These are phyloP conservation scores for Tadarida brasiliensis DNA, from an alignment of 2,797 vertebrate species.

Conservation along the genomic window DNA sequence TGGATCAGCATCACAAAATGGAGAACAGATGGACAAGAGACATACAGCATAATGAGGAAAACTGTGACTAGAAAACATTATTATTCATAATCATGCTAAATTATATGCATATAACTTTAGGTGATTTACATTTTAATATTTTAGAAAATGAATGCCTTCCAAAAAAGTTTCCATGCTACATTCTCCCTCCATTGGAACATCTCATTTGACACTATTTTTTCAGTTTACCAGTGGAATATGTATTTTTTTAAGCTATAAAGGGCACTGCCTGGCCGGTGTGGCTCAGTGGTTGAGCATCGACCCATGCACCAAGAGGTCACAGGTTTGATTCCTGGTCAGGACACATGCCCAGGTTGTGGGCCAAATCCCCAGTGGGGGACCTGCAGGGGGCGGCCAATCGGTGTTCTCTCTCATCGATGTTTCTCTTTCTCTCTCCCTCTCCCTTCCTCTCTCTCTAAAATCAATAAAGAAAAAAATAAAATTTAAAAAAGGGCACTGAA, in stretches of 20 bases:
- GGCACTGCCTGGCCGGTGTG: background rate
- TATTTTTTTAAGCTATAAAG: background rate
- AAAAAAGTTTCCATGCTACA: background rate
- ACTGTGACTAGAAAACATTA: background rate
- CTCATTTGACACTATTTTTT: background rate
- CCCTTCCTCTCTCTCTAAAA: no score
- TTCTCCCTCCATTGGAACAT: background rate
- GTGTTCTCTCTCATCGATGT: no score
- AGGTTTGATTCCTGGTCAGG: no score
- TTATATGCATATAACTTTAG: background rate
- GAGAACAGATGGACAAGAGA: conserved; percentile 27
- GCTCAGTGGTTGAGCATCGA: no score
- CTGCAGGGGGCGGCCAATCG: no score
- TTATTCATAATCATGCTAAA: background rate
- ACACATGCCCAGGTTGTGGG: no score
- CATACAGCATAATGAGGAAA: background rate
- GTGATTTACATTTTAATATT: background rate
- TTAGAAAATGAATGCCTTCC: conserved; percentile 28
- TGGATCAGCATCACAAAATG: background rate
- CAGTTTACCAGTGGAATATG: background rate
- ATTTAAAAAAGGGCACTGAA: background rate
- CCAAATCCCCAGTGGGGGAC: no score
- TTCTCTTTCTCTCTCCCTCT: no score
- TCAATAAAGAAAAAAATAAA: no score
- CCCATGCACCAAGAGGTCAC: no score